Evolutionary conservation across 2,113 vertebrate species (phyloP).

Genomic region (Caloenas nicobarica): DNA sequence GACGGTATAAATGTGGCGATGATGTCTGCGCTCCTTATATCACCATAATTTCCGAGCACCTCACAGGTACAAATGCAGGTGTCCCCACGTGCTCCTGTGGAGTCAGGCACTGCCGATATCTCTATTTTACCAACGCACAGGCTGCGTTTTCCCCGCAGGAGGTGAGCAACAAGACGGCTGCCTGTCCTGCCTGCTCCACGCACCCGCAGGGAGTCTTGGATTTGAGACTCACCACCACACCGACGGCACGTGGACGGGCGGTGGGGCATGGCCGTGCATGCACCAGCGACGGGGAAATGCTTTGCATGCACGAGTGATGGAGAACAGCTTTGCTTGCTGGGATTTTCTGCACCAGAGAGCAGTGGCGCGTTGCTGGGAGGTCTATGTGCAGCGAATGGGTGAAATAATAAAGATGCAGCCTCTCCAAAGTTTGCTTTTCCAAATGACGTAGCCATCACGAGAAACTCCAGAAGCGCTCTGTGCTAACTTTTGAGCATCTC

Average conservation of each 20-base stretch:
- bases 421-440: neutral
- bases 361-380: neutral
- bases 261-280: accelerated
- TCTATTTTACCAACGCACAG: neutral
- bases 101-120: neutral
- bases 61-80: neutral
- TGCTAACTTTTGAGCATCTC: neutral
- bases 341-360: neutral
- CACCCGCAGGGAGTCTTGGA: neutral
- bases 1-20: neutral
- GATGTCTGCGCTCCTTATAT: neutral
- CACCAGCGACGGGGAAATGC: neutral
- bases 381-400: accelerated
- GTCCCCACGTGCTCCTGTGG: neutral
- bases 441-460: neutral
- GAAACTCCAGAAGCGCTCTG: neutral
- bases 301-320: accelerated
- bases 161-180: neutral
- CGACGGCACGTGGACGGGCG: accelerated
- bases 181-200: neutral
- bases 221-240: no score
- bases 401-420: no score
- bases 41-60: accelerated
- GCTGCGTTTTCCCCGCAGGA: neutral
- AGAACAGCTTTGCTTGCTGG: neutral